Conservation (phyloP, 2,113 vertebrate genomes). For the Cairina moschata region DNA sequence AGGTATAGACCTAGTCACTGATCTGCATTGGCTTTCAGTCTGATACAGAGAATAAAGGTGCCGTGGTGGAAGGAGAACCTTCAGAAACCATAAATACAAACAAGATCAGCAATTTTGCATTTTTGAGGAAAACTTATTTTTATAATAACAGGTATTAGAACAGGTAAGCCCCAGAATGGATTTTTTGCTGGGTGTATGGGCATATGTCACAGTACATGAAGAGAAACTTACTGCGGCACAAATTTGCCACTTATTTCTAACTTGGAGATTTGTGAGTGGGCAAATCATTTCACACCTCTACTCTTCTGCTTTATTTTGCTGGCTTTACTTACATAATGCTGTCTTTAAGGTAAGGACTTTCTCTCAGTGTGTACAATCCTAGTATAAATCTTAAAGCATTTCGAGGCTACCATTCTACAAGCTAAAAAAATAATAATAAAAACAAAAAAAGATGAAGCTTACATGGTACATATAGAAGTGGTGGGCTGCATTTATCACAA, state of each 20-base stretch:
- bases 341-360: not conserved
- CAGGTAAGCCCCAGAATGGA: not conserved
- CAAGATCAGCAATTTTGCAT: not conserved
- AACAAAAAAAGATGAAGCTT: not conserved
- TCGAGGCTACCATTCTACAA: not conserved
- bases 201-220: not conserved
- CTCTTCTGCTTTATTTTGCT: not conserved
- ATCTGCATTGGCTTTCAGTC: not conserved
- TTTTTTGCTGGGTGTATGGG: not conserved
- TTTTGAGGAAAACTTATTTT: not conserved
- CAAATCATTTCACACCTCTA: not conserved
- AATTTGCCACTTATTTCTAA: not conserved
- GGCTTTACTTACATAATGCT: not conserved
- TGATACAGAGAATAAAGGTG: not conserved
- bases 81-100: not conserved
- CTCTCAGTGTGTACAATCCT: not conserved
- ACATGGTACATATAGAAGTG: too few species aligned
- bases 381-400: not conserved
- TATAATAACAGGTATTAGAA: not conserved
- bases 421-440: not conserved
- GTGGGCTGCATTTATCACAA: not conserved
- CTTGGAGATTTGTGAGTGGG: not conserved
- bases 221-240: not conserved
- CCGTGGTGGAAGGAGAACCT: not conserved
- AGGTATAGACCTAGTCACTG: not conserved